phyloP scores from a whole-genome alignment of 2,797 vertebrate genomes.

The Lepidocolaptes lacrymiger region DNA sequence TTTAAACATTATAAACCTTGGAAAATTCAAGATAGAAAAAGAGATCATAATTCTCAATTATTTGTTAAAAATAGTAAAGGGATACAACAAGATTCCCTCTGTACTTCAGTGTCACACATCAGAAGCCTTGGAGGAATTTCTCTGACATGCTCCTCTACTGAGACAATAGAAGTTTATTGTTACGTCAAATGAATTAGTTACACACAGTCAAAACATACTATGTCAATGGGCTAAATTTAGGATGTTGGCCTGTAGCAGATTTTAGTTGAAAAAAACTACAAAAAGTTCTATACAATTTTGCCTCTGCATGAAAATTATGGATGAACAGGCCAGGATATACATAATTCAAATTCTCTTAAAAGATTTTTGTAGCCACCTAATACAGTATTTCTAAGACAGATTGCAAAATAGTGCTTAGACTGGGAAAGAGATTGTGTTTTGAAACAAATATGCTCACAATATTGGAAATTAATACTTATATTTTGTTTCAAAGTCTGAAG shows the following conservation, averaged over 20 bases:
- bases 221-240: slow-evolving; percentile 11
- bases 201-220: not conserved
- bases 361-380: not conserved
- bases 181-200: not conserved
- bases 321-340: not conserved
- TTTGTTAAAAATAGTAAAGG: not conserved
- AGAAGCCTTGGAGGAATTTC: not conserved
- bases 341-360: not conserved
- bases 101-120: not conserved
- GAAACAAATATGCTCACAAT: not conserved
- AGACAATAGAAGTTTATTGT: not conserved
- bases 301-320: not conserved
- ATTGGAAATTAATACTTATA: not conserved
- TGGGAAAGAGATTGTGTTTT: not conserved
- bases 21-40: not conserved
- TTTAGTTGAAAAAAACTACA: not conserved
- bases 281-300: not conserved
- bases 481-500: not conserved
- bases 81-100: not conserved
- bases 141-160: not conserved
- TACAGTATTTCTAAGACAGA: not conserved
- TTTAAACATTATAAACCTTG: not conserved
- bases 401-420: not conserved
- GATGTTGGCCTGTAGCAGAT: not conserved
- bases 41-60: not conserved